Evolutionary conservation across 2,797 vertebrate species (phyloP).

Genomic region (Notamacropus eugenii): DNA sequence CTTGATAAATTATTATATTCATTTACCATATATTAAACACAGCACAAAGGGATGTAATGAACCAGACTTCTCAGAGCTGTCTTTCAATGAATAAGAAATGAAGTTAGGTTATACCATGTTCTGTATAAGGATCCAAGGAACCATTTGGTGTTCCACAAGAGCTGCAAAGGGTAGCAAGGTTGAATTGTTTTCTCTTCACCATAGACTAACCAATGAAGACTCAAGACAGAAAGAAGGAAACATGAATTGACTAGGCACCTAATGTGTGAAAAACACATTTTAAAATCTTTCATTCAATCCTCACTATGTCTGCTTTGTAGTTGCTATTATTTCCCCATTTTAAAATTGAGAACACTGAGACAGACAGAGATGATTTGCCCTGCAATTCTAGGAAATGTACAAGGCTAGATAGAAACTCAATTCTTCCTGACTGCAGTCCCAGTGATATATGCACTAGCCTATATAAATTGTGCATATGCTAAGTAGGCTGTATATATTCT

Average conservation of each 20-base stretch:
- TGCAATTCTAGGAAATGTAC: not conserved
- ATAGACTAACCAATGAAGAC: conserved; percentile 22
- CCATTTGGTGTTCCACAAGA: conserved; percentile 24
- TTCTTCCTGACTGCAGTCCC: not conserved
- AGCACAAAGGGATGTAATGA: conserved; percentile 43
- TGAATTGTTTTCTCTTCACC: conserved; percentile 58
- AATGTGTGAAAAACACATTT: conserved; percentile 29
- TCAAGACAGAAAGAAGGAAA: not conserved
- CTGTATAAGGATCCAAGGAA: conserved; percentile 42
- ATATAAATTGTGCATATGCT: not conserved
- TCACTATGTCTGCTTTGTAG: not conserved
- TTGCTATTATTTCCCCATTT: conserved; percentile 9
- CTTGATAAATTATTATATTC: conserved; percentile 52
- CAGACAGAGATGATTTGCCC: not conserved
- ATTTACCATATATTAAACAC: conserved; percentile 55
- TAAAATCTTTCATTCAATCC: conserved; percentile 15
- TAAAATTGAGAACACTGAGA: conserved; percentile 28
- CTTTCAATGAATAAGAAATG: conserved; percentile 59
- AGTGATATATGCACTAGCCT: no score
- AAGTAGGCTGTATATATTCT: not conserved
- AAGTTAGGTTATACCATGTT: conserved; percentile 45
- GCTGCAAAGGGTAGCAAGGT: conserved; percentile 37
- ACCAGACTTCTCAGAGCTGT: not conserved
- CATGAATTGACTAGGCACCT: not conserved
- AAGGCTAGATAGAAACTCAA: not conserved